Evolutionary conservation across 2,113 vertebrate genomes (phyloP).

Genomic region (Platichthys stellatus): DNA sequence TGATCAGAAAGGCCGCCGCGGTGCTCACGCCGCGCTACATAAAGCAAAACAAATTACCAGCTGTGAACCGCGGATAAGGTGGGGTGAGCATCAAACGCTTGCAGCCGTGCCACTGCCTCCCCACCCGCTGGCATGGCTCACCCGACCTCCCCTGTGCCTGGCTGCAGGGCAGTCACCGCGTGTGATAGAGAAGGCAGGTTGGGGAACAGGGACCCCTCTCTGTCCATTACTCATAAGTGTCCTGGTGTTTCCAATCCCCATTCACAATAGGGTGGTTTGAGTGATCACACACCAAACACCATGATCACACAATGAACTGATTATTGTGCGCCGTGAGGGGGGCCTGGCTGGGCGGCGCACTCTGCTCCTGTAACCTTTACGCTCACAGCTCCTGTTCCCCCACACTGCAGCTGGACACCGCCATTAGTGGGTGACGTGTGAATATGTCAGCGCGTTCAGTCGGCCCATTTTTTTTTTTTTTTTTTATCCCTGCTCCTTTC

Average conservation of each 20-base stretch:
- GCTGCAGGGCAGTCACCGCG: conserved; percentile 41
- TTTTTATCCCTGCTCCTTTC: background rate
- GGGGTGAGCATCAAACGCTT: conserved; percentile 58
- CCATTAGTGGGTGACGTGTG: conserved; percentile 29
- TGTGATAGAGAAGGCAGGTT: conserved; percentile 58
- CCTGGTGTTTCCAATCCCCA: conserved; percentile 74
- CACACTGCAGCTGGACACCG: conserved; percentile 17
- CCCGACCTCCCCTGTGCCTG: conserved; percentile 7
- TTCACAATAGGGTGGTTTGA: conserved; percentile 66
- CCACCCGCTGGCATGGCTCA: conserved; percentile 22
- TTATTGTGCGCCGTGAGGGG: conserved; percentile 52
- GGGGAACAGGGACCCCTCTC: conserved; percentile 49
- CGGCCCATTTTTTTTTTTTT: background rate
- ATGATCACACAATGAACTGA: conserved; percentile 63
- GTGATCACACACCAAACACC: conserved; percentile 64
- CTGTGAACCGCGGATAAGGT: conserved; percentile 49
- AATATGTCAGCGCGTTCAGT: too few relatives aligned
- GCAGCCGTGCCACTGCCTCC: conserved; percentile 7
- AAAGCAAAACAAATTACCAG: conserved; percentile 72
- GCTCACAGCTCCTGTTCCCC: conserved; percentile 32
- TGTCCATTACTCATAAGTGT: conserved; percentile 67
- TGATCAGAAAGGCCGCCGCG: conserved; percentile 50
- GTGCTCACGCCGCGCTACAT: conserved; percentile 45
- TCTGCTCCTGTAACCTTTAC: conserved; percentile 59
- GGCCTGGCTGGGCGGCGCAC: conserved; percentile 30